These are phyloP conservation scores for Mnemiopsis leidyi DNA, from an alignment of 37 sponge, comb jelly and placozoan species.

Conservation along the genomic window DNA sequence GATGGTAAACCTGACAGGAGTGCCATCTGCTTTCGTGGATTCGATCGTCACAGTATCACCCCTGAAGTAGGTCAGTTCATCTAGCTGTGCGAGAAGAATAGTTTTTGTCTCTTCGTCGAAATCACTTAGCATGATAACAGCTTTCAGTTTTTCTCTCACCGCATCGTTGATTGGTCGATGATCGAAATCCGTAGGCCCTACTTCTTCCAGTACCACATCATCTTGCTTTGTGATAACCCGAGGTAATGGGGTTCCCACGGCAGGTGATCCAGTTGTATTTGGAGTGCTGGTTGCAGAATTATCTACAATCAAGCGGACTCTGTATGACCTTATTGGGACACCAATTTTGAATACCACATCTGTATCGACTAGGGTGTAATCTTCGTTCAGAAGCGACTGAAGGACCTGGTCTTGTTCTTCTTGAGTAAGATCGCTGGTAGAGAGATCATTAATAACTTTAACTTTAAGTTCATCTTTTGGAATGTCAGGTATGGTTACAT, in stretches of 20 bases:
- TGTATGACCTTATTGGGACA: not conserved
- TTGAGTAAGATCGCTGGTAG: conserved; percentile 1
- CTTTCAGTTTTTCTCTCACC: not conserved
- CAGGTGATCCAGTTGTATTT: not conserved
- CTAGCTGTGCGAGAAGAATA: not conserved
- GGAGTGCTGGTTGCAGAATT: not conserved
- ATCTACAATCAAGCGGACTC: not conserved
- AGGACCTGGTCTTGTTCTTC: conserved; percentile 7
- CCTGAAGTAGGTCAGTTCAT: not conserved
- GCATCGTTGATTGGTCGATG: not conserved
- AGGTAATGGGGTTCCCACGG: not conserved
- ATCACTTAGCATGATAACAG: conserved; percentile 10
- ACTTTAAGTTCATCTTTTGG: conserved; percentile 41
- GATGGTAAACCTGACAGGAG: conserved; percentile 23
- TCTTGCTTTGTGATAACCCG: not conserved
- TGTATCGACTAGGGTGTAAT: not conserved
- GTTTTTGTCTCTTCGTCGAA: conserved; percentile 37
- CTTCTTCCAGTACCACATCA: not conserved
- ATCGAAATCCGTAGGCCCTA: not conserved
- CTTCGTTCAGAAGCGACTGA: not conserved
- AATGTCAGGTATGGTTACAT: not conserved
- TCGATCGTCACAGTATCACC: conserved; percentile 56
- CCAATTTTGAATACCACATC: conserved; percentile 47
- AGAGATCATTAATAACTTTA: conserved; percentile 22
- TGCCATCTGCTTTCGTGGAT: not conserved